Base-by-base conservation (phyloP, 2,113 vertebrate genomes). In the Pelecanoides urinatrix region DNA sequence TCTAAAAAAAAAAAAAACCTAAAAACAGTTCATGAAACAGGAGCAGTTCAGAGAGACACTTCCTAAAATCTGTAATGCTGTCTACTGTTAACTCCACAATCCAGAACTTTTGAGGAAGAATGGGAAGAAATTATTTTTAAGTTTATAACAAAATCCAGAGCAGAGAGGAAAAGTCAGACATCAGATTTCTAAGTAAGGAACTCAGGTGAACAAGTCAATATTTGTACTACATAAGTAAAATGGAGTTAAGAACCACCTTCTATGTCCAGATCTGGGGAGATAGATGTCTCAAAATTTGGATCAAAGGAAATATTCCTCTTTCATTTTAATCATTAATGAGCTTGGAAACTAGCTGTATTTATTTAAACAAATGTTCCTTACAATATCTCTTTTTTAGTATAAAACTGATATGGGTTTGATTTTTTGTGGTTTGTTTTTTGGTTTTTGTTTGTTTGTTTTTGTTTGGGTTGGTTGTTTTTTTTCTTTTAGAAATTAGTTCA, bases 121-220 rank as follows among this genome's bases (percentile, higher is more conserved):
- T 75, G 59, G 67, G 82, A 94, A 97, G 70, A 5, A 88, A 80
- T 71, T 59, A 50, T 44, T 16, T 17, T 77, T 81, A 40, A 11
- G 1, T 74, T 96, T 97, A 77, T 75, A 71, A 96, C 38, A 68
- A 98, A 96, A 96, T 42, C 16, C 68, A 90, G 36, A 97, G 44
- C 34, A 97, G 78, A 95, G 95, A 94, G n/a, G 21, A 96, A 97
- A 96, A 92, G 82, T 95, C 91, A 94, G 74, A 83, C 58, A 85
- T 91, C 58, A 80, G 21, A 81, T 82, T 84, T 94, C 87, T 89
- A 95, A 96, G 22, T 21, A 70, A 58, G 36, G 66, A 80, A 44
- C 18, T 73, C 30, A 30, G 55, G 38, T 77, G 67, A 92, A 61
- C 10, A 76, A 88, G 49, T 50, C 45, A 73, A 29, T 95, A 83